phyloP scores from a whole-genome alignment of 2,113 vertebrate species.

The Gymnorhina tibicen region DNA sequence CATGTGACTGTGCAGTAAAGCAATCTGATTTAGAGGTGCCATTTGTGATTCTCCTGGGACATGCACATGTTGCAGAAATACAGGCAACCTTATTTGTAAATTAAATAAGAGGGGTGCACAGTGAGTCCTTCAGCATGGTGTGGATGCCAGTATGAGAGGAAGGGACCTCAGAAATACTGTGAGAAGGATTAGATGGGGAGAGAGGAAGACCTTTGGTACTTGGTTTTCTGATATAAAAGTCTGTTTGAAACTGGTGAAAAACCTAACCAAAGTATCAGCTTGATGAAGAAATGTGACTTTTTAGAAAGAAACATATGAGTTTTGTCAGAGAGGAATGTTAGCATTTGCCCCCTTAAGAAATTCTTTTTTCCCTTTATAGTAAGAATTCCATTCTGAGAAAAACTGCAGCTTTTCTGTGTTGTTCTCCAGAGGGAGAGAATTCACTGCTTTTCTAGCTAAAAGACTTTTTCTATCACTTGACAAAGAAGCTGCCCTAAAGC shows the following conservation, averaged over 20 bases:
- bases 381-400: background rate
- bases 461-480: background rate
- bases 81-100: background rate
- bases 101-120: background rate
- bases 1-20: background rate
- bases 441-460: background rate
- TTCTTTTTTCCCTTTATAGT: background rate
- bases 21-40: background rate
- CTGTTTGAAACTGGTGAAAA: background rate
- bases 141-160: background rate
- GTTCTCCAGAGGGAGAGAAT: background rate
- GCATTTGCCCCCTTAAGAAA: background rate
- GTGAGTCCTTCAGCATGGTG: background rate
- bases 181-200: background rate
- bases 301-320: background rate
- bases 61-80: background rate
- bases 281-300: background rate
- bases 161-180: fast-evolving
- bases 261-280: background rate
- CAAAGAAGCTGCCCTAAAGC: background rate
- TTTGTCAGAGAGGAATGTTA: background rate
- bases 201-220: background rate
- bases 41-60: background rate
- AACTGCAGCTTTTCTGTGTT: background rate
- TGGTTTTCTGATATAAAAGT: background rate